These are phyloP conservation scores for Gerosis bhagava DNA, from an alignment of 2,888 invertebrate species.

Conservation along the genomic window DNA sequence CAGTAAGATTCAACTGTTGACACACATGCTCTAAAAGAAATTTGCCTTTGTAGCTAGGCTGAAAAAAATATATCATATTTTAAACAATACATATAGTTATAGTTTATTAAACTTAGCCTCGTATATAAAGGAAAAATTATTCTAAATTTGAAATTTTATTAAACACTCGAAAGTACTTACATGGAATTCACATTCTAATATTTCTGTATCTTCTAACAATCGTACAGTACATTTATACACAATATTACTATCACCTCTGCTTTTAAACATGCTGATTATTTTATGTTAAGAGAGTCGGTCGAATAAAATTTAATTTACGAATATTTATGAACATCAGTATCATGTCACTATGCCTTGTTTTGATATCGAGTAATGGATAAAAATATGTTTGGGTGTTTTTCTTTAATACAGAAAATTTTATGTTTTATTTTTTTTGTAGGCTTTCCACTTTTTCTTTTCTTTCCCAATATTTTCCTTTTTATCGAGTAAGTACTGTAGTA, in stretches of 20 bases:
- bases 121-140: neutral
- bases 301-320: conserved; percentile 3
- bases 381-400: too few relatives aligned
- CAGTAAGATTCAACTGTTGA: conserved; percentile 93
- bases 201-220: conserved; percentile 94
- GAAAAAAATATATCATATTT: conserved; percentile 50
- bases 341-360: conserved; percentile 19
- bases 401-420: too few relatives aligned
- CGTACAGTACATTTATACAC: conserved; percentile 94
- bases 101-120: too few relatives aligned
- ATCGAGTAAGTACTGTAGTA: too few relatives aligned
- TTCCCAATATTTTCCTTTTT: too few relatives aligned
- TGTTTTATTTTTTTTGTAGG: too few relatives aligned
- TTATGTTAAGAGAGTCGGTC: neutral
- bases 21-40: conserved; percentile 95
- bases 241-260: conserved; percentile 91
- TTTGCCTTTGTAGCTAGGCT: conserved; percentile 95
- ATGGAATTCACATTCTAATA: conserved; percentile 96
- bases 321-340: conserved; percentile 9
- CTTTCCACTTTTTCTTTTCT: too few relatives aligned
- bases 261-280: conserved; percentile 75
- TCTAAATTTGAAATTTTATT: conserved; percentile 8
- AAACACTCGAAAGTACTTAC: too few relatives aligned
- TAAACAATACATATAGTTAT: too few relatives aligned
- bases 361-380: too few relatives aligned